Base-by-base conservation (phyloP, 2,113 vertebrate genomes). In the Paradisaea rubra region DNA sequence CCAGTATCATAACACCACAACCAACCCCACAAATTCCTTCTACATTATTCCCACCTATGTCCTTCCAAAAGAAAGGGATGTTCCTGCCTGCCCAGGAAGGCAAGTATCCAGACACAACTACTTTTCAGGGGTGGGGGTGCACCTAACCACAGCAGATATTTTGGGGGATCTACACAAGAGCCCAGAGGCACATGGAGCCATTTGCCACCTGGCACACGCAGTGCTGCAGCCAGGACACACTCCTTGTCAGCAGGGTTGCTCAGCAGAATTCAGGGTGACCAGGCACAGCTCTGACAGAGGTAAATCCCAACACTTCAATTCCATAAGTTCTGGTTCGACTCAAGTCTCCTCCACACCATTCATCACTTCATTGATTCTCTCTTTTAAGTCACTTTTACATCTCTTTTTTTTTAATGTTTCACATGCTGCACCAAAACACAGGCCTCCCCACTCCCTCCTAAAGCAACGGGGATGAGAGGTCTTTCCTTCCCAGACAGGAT, bases 221-320 rank as follows among this genome's bases (percentile, higher is more conserved):
- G 18, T 1, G 63, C 80, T 49, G 77, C 69, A 18, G 5, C 69
- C 91, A 60, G 50, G 54, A 17, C 74, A 52, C 59, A 18, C 52
- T 17, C 63, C 31, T 9, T 25, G 3, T 13, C 94, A 56, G 71
- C 89, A 81, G 77, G 47, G 81, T 37, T 72, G 89, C 87, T 93
- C 95, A 91, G 96, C 93, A 94, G 68, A 86, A 83, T n/a, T 20
- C 74, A 81, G 71, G 24, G 39, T 9, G 60, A 73, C 30, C 86
- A 37, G 45, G 28, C 63, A 72, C 63, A 81, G 68, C 74, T 79
- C 12, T 45, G 63, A 27, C 39, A 41, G n/a, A 77, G 30, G 30
- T 28, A 91, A 91, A 88, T 23, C 61, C 71, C 44, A 91, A 5
- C 25, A 13, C 28, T 42, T 47, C 6, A 12, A 37, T 44, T 70